Evolutionary conservation across 2,113 vertebrate genomes (phyloP).

Genomic region (Bufo gargarizans): DNA sequence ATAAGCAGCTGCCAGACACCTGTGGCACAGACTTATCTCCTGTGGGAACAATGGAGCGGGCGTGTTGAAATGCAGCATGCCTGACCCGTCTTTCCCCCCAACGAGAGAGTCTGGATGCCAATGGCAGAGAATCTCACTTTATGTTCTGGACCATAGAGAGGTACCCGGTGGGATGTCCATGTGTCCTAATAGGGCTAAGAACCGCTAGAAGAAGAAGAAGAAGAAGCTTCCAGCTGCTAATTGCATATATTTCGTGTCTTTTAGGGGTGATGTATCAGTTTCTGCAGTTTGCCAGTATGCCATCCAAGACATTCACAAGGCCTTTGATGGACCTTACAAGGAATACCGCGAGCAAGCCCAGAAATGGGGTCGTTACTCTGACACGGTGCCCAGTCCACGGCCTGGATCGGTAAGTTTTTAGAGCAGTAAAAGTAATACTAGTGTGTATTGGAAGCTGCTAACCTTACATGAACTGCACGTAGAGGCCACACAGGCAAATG

Average conservation of each 20-base stretch:
- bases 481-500: not conserved
- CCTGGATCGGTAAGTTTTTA: conserved; percentile 86
- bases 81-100: not conserved
- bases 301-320: conserved; percentile 84
- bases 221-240: not conserved
- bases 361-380: conserved; percentile 85
- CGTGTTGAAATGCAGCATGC: not conserved
- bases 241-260: not conserved
- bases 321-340: conserved; percentile 92
- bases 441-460: not conserved
- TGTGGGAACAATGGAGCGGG: not conserved
- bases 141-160: too few species aligned
- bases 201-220: not conserved
- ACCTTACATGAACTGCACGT: conserved; percentile 23
- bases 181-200: not conserved
- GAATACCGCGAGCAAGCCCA: conserved; percentile 88
- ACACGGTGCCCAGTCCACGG: conserved; percentile 79
- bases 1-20: not conserved
- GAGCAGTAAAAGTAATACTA: not conserved
- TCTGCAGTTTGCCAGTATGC: conserved; percentile 91
- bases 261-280: conserved; percentile 90
- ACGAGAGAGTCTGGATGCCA: too few species aligned
- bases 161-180: too few species aligned
- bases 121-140: too few species aligned
- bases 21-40: not conserved